Conservation (phyloP, 2,888 invertebrate genomes). For the Euproctis similis region DNA sequence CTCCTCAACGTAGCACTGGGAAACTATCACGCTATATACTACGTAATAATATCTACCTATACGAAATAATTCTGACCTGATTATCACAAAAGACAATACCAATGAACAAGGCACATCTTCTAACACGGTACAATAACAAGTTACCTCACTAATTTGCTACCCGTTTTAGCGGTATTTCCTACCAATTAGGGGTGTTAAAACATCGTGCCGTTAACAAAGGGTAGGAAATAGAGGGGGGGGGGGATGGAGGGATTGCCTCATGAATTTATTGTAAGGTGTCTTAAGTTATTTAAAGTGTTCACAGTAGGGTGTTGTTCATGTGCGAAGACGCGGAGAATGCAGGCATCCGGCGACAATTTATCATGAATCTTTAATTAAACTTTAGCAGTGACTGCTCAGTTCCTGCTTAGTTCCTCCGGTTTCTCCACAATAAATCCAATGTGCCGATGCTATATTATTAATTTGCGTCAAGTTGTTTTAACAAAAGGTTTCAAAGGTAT, state of each 20-base stretch:
- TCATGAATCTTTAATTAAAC: conserved; percentile 76
- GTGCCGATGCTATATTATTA: conserved; percentile 25
- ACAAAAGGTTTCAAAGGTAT: too few relatives aligned
- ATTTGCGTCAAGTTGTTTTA: too few relatives aligned
- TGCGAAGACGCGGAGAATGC: conserved; percentile 62
- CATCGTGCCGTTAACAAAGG: conserved; percentile 55
- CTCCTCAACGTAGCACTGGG: too few relatives aligned
- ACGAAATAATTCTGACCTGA: too few relatives aligned
- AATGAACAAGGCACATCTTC: conserved; percentile 1
- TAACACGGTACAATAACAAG: conserved; percentile 8
- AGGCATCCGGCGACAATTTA: conserved; percentile 72
- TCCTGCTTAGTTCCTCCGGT: too few relatives aligned
- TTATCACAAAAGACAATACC: too few relatives aligned
- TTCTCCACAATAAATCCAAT: conserved; percentile 40
- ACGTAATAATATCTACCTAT: too few relatives aligned
- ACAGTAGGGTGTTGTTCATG: conserved; percentile 61
- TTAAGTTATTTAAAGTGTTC: conserved; percentile 70
- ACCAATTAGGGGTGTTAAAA: conserved; percentile 63
- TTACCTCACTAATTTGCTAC: conserved; percentile 48
- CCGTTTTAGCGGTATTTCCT: conserved; percentile 60
- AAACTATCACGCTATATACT: too few relatives aligned
- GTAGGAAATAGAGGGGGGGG: too few relatives aligned
- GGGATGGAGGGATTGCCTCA: conserved; percentile 51
- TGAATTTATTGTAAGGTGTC: conserved; percentile 70
- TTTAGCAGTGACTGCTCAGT: conserved; percentile 63